These are phyloP conservation scores for Lamellibrachia satsuma DNA, from an alignment of 2,888 invertebrate species.

Conservation along the genomic window DNA sequence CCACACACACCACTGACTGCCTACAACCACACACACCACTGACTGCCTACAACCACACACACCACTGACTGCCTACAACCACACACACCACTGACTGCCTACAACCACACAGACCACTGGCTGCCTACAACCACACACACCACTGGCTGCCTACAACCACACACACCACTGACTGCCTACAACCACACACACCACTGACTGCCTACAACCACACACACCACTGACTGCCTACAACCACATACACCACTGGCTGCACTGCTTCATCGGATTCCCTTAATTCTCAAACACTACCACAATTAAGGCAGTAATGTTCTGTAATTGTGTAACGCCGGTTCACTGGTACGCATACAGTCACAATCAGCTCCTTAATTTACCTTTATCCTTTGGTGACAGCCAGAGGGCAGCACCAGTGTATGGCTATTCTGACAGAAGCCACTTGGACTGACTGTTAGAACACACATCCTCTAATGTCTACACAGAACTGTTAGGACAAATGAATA, in stretches of 20 bases:
- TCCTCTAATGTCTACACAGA: too few species aligned
- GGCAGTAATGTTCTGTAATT: background rate
- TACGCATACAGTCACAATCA: background rate
- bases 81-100: constrained; percentile 59
- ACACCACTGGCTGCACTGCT: background rate
- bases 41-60: too few species aligned
- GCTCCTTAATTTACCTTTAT: background rate
- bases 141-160: too few species aligned
- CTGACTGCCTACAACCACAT: background rate
- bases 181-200: background rate
- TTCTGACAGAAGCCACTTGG: background rate
- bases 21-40: too few species aligned
- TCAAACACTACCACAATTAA: background rate
- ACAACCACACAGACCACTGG: constrained; percentile 30
- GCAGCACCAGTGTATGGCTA: background rate
- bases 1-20: constrained; percentile 7
- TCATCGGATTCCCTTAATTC: background rate
- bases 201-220: background rate
- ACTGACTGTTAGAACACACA: background rate
- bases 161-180: background rate
- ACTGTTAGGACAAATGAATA: too few species aligned
- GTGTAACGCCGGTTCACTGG: background rate
- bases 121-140: too few species aligned
- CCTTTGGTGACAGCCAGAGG: background rate
- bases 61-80: too few species aligned